Evolutionary conservation across 2,113 vertebrate species (phyloP).

Genomic region (Macaca mulatta): DNA sequence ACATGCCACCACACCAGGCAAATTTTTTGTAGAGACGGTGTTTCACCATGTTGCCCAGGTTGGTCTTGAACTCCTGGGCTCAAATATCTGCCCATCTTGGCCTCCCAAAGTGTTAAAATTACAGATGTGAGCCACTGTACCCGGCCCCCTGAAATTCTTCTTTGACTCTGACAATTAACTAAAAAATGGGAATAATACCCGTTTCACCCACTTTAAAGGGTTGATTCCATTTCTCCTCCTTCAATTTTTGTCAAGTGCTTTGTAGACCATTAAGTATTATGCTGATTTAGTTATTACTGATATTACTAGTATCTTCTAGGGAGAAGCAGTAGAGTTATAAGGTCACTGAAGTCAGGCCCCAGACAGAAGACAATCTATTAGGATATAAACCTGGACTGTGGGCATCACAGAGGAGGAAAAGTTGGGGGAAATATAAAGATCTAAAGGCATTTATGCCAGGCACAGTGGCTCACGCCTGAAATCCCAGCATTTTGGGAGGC

Average conservation of each 20-base stretch:
- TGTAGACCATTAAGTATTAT: neutral
- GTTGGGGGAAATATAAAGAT: neutral
- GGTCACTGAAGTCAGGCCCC: neutral
- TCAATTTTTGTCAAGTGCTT: conserved; percentile 24
- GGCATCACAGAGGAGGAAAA: neutral
- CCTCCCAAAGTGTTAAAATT: no score
- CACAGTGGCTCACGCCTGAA: no score
- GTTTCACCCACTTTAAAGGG: neutral
- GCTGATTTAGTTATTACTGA: neutral
- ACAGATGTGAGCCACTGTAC: no score
- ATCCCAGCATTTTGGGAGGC: no score
- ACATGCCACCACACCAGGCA: no score
- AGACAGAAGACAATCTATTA: conserved; percentile 26
- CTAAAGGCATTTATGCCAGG: neutral
- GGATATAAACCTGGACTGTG: neutral
- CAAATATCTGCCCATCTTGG: no score
- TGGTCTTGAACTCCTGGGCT: no score
- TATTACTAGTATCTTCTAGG: conserved; percentile 20
- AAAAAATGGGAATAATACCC: neutral
- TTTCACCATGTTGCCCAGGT: no score
- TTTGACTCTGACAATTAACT: neutral
- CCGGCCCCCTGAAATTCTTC: no score
- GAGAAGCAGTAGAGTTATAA: neutral
- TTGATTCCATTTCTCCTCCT: conserved; percentile 9
- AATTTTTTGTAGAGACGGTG: no score